These are phyloP conservation scores for Pseudachorutes palmiensis DNA, from an alignment of 1,140 invertebrate genomes.

Conservation along the genomic window DNA sequence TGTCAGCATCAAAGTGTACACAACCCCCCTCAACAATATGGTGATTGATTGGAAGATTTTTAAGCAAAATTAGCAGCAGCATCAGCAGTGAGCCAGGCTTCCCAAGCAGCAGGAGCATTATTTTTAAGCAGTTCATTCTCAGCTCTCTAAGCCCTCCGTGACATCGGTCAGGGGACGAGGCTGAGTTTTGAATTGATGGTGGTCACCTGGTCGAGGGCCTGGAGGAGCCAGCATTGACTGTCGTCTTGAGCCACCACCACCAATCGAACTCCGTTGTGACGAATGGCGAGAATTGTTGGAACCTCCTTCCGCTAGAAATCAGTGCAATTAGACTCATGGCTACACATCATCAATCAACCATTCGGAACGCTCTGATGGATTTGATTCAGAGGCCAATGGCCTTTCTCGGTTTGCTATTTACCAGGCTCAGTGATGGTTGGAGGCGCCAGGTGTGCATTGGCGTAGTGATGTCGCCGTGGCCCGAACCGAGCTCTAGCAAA, in stretches of 20 bases:
- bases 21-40: too few species aligned
- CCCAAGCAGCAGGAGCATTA: neutral
- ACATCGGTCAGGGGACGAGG: conserved; percentile 17
- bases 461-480: conserved; percentile 39
- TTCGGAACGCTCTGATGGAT: too few species aligned
- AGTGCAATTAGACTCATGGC: too few species aligned
- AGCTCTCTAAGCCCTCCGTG: conserved; percentile 18
- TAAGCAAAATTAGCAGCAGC: conserved; percentile 14
- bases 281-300: conserved; percentile 28
- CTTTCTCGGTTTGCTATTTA: conserved; percentile 13
- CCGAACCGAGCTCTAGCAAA: conserved; percentile 42
- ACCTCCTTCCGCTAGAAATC: conserved; percentile 22
- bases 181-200: conserved; percentile 12
- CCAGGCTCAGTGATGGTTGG: conserved; percentile 36
- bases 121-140: neutral
- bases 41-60: neutral
- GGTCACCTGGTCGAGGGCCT: conserved; percentile 30
- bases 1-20: neutral
- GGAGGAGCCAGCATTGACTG: conserved; percentile 33
- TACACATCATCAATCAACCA: too few species aligned
- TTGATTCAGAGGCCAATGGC: too few species aligned
- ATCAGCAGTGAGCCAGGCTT: neutral
- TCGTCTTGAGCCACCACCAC: conserved; percentile 27
- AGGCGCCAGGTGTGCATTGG: conserved; percentile 37
- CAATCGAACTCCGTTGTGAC: conserved; percentile 32